These are phyloP conservation scores for Enteromius afrohamiltoni DNA, from an alignment of 2,797 vertebrate genomes.

Conservation along the genomic window DNA sequence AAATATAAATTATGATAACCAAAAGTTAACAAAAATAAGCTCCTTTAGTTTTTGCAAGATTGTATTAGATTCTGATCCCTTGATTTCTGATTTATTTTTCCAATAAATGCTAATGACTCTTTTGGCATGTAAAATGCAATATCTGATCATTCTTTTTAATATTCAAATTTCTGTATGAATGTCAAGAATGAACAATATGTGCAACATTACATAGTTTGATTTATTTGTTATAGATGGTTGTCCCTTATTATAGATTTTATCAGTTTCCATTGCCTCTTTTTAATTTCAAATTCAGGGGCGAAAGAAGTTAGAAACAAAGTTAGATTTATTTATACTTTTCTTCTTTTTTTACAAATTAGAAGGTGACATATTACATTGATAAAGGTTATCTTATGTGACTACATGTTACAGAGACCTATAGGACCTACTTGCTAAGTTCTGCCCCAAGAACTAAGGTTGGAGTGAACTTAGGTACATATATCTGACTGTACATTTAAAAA, in stretches of 20 bases:
- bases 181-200: neutral
- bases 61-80: neutral
- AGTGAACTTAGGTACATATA: neutral
- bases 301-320: neutral
- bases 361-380: neutral
- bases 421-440: neutral
- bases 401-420: neutral
- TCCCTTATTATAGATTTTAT: neutral
- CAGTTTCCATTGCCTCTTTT: neutral
- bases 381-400: neutral
- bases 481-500: neutral
- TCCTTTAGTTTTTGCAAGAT: neutral
- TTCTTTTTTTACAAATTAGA: neutral
- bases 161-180: too few species aligned
- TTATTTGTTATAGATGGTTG: neutral
- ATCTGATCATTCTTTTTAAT: too few species aligned
- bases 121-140: too few species aligned
- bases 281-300: neutral
- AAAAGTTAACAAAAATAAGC: neutral
- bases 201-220: neutral
- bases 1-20: neutral
- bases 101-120: too few species aligned
- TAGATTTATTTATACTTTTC: too few species aligned
- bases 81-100: too few species aligned
- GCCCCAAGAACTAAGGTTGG: neutral